phyloP scores from a whole-genome alignment of 2,888 invertebrate species.

The Marasmarcha lunaedactyla region DNA sequence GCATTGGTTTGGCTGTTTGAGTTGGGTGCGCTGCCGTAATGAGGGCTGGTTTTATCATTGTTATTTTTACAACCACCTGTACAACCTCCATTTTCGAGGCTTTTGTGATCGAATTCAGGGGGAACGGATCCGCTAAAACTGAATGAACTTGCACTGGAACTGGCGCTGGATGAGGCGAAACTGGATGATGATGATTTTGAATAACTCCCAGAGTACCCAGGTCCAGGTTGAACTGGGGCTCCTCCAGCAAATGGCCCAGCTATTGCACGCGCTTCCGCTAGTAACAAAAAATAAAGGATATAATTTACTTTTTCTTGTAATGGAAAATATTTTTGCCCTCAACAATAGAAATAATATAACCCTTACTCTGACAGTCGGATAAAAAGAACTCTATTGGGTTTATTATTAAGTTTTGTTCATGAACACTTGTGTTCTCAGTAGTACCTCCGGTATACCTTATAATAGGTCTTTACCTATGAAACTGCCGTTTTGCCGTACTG shows the following conservation, averaged over 20 bases:
- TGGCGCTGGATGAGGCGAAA: conserved; percentile 50
- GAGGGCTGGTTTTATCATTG: not conserved
- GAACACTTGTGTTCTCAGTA: too few species aligned
- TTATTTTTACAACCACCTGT: conserved; percentile 2
- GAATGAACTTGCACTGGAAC: conserved; percentile 48
- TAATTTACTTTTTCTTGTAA: conserved; percentile 2
- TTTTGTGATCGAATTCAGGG: conserved; percentile 20
- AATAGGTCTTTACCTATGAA: too few species aligned
- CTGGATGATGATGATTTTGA: conserved; percentile 52
- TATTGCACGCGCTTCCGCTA: conserved; percentile 38
- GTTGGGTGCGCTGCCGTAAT: conserved; percentile 8
- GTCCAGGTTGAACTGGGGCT: conserved; percentile 29
- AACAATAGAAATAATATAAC: not conserved
- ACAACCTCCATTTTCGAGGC: conserved; percentile 1
- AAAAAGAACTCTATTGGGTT: too few species aligned
- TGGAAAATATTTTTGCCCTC: not conserved
- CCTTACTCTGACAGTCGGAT: too few species aligned
- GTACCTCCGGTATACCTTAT: too few species aligned
- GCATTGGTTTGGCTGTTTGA: conserved; percentile 15
- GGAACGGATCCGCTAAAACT: conserved; percentile 24
- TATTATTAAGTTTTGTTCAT: too few species aligned
- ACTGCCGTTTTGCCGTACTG: too few species aligned
- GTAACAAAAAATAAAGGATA: conserved; percentile 16
- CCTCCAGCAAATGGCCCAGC: conserved; percentile 34
- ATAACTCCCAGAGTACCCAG: conserved; percentile 54